Base-by-base conservation (phyloP, 2,113 vertebrate species). In the Tenrec ecaudatus region DNA sequence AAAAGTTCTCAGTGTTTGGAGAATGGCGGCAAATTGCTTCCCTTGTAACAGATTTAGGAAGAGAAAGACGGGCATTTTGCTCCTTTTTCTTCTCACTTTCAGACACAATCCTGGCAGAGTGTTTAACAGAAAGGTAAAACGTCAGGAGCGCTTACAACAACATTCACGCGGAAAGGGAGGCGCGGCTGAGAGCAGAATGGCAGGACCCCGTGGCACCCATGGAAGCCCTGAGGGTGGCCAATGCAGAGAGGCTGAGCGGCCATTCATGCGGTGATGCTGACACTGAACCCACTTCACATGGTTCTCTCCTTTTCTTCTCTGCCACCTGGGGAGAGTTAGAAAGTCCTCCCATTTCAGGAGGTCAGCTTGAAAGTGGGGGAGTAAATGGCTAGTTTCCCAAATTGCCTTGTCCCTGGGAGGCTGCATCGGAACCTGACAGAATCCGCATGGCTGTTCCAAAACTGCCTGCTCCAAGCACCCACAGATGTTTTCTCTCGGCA, bases 401-500 rank as follows among this genome's bases (percentile, higher is more conserved):
- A 23, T 69, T 93, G 68, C 38, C 33, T 91, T 84, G 86, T 94
- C 58, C 53, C 78, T 85, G n/a, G 79, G 73, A 93, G 68, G 78
- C 88, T 95, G 96, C 79, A 80, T 96, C 84, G n/a, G 57, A 96
- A 92, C 92, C 95, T 79, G 94, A 66, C 20, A 53, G 87, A 89
- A 25, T 60, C 53, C 91, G 47, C n/a, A 20, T 0, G 25, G 76
- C 40, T 43, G 96, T 47, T 87, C 81, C 77, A 29, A 76, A 89
- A 80, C 92, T 58, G 90, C 60, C 64, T 36, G 23, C 40, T 84
- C 81, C 62, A n/a, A 80, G 85, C 38, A 78, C 7, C 79, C 66
- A 58, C 92, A 93, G 90, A 90, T 84, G 88, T 90, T 95, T 95
- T 94, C 90, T 82, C 80, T 94, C 93, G 95, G 93, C 95, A 94